These are phyloP conservation scores for Pandion haliaetus DNA, from an alignment of 2,113 vertebrate species.

Conservation along the genomic window DNA sequence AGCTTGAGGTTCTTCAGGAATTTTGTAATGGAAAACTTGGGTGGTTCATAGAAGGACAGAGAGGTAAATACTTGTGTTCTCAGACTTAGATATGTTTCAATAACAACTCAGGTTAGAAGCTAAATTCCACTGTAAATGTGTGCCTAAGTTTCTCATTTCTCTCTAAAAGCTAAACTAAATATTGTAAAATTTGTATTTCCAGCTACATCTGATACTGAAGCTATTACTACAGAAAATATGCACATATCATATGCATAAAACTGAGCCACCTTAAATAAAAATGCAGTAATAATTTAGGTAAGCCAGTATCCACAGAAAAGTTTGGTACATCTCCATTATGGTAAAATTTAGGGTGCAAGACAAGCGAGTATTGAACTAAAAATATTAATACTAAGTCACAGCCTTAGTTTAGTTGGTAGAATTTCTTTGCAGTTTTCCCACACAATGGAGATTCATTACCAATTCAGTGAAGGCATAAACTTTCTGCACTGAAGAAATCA, in stretches of 20 bases:
- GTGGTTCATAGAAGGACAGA: background rate
- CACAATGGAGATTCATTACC: background rate
- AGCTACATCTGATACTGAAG: background rate
- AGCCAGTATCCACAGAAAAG: background rate
- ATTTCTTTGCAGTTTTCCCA: background rate
- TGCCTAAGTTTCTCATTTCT: background rate
- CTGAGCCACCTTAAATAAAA: background rate
- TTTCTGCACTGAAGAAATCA: background rate
- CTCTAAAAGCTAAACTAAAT: background rate
- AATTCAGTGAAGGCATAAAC: background rate
- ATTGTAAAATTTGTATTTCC: background rate
- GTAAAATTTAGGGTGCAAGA: background rate
- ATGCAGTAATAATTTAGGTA: background rate
- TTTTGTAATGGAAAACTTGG: background rate
- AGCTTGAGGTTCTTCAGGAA: background rate
- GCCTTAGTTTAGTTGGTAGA: background rate
- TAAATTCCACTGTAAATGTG: background rate
- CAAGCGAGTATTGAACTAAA: background rate
- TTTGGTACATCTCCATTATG: background rate
- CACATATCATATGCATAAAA: background rate
- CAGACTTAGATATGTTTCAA: background rate
- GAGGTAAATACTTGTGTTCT: background rate
- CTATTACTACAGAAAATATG: background rate
- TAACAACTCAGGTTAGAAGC: background rate
- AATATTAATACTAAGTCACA: background rate